phyloP scores from a whole-genome alignment of 92 coral and sea anemone genomes.

The Epizoanthus stellaris region DNA sequence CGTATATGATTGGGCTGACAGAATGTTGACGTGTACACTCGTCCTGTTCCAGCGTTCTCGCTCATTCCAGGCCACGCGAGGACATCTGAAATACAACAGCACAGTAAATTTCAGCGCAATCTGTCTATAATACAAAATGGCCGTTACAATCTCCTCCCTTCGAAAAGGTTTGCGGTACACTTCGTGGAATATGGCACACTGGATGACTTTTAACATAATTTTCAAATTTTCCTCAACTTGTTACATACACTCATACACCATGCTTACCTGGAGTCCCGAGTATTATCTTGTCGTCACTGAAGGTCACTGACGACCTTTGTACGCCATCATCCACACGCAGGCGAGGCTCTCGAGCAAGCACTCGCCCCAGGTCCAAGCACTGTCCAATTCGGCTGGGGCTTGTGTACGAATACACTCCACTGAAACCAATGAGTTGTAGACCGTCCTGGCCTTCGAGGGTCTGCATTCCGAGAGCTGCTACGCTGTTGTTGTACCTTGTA shows the following conservation, averaged over 20 bases:
- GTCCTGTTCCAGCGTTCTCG: slow-evolving; percentile 85
- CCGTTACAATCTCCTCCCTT: background rate
- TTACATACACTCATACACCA: background rate
- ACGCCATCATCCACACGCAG: slow-evolving; percentile 83
- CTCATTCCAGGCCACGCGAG: slow-evolving; percentile 86
- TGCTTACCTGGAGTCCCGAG: slow-evolving; percentile 83
- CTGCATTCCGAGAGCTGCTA: slow-evolving; percentile 86
- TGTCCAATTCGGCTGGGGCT: slow-evolving; percentile 39
- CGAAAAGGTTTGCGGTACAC: no score
- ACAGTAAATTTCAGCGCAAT: background rate
- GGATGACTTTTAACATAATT: no score
- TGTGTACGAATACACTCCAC: slow-evolving; percentile 57
- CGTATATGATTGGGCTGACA: slow-evolving; percentile 83
- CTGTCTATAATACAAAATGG: background rate
- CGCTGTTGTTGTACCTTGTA: slow-evolving; percentile 59
- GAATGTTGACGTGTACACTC: slow-evolving; percentile 80
- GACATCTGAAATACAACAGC: slow-evolving; percentile 32
- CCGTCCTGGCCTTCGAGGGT: slow-evolving; percentile 85
- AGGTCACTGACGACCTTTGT: slow-evolving; percentile 75
- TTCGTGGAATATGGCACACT: no score
- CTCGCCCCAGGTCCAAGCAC: slow-evolving; percentile 79
- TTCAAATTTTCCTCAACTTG: background rate
- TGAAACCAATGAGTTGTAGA: slow-evolving; percentile 70
- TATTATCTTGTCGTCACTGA: slow-evolving; percentile 63
- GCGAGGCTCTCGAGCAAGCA: slow-evolving; percentile 72